These are phyloP conservation scores for Acomys russatus DNA, from an alignment of 2,797 vertebrate genomes.

Conservation along the genomic window DNA sequence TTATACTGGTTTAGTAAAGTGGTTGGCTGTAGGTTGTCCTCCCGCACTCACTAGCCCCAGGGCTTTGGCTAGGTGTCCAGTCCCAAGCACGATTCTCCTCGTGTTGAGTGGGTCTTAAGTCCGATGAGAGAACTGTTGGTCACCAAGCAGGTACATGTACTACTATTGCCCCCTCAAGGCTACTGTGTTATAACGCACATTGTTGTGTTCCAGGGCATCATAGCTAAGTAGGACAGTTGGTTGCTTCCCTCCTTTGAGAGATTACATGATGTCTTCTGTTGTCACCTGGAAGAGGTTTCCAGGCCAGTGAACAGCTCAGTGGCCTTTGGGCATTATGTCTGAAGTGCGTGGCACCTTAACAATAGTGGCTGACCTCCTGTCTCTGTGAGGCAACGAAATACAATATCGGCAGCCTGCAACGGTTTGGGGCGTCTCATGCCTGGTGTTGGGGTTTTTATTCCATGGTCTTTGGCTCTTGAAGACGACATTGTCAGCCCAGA, in stretches of 20 bases:
- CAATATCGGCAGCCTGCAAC: background rate
- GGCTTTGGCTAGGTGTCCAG: background rate
- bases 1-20: background rate
- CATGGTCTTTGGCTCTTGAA: background rate
- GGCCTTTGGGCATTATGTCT: background rate
- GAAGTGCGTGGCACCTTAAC: background rate
- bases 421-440: background rate
- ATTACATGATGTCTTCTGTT: background rate
- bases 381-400: background rate
- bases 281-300: background rate
- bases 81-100: background rate
- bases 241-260: background rate
- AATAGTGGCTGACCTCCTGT: background rate
- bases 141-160: no score
- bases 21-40: background rate
- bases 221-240: background rate
- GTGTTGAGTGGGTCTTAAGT: background rate
- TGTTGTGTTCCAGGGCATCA: background rate
- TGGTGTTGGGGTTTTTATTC: background rate
- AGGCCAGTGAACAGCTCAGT: background rate
- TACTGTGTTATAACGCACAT: background rate
- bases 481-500: background rate
- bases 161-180: accelerated
- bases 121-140: background rate
- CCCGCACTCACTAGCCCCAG: background rate